Conservation (phyloP, 2,888 invertebrate genomes). For the Cryptosula pallasiana region DNA sequence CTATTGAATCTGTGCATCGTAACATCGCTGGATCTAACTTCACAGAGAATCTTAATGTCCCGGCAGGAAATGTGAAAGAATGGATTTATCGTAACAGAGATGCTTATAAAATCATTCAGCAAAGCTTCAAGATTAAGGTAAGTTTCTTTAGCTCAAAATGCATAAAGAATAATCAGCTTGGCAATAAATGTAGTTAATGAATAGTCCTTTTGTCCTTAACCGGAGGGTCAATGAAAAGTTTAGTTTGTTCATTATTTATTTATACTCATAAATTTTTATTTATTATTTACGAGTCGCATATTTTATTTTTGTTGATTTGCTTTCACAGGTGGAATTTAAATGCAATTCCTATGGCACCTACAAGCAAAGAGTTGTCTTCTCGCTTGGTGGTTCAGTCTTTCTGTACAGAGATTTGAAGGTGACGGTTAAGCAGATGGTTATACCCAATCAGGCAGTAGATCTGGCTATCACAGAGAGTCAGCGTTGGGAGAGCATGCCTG, state of each 20-base stretch:
- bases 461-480: not conserved
- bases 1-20: not conserved
- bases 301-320: too few relatives aligned
- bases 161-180: too few relatives aligned
- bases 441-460: not conserved
- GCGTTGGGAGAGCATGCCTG: not conserved
- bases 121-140: not conserved
- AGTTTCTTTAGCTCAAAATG: too few relatives aligned
- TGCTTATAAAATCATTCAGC: not conserved
- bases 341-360: conserved; percentile 74
- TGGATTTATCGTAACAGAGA: not conserved
- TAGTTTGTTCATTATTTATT: too few relatives aligned
- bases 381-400: conserved; percentile 58
- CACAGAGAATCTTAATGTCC: not conserved
- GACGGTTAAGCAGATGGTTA: not conserved
- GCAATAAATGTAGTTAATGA: too few relatives aligned
- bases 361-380: conserved; percentile 71
- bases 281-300: too few relatives aligned
- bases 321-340: conserved; percentile 60
- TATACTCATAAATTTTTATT: too few relatives aligned
- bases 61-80: not conserved
- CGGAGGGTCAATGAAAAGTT: too few relatives aligned
- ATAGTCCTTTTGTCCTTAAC: too few relatives aligned
- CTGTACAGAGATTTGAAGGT: not conserved
- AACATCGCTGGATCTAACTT: not conserved